These are phyloP conservation scores for Aldrovandia affinis DNA, from an alignment of 2,797 vertebrate species.

Conservation along the genomic window DNA sequence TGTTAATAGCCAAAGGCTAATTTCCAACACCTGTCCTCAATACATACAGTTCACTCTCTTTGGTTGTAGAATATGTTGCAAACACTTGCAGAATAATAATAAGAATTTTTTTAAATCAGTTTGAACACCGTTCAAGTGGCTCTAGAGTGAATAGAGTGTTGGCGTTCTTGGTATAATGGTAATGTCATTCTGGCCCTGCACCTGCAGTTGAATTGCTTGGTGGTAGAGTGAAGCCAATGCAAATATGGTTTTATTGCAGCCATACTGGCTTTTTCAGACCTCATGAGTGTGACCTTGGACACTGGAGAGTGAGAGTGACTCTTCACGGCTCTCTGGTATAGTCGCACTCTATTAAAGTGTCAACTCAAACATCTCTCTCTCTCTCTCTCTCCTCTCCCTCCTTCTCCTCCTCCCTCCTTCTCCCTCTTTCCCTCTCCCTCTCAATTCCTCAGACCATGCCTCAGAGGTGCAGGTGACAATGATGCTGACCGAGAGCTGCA, in stretches of 20 bases:
- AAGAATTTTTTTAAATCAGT: not conserved
- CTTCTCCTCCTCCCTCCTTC: constrained; percentile 40
- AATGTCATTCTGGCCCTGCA: not conserved
- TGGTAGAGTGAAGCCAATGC: not conserved
- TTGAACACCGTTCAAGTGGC: not conserved
- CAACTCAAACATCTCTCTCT: not conserved
- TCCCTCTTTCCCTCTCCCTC: constrained; percentile 44
- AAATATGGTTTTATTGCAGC: not conserved
- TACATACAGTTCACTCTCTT: not conserved
- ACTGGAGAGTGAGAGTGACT: not conserved
- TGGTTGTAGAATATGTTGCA: not conserved
- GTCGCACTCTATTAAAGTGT: not conserved
- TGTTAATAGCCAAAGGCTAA: too few relatives aligned
- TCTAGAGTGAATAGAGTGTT: not conserved
- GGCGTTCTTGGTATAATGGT: not conserved
- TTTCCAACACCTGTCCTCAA: not conserved
- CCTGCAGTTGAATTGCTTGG: not conserved
- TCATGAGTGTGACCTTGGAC: not conserved
- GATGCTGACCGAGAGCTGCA: constrained; percentile 99
- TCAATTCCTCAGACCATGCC: constrained; percentile 82
- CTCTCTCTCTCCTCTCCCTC: constrained; percentile 31
- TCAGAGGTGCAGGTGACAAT: constrained; percentile 98
- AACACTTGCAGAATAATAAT: not conserved
- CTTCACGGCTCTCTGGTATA: not conserved
- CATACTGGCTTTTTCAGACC: not conserved